Base-by-base conservation (phyloP, 1,140 invertebrate species). In the Aphelinus atriplicis region DNA sequence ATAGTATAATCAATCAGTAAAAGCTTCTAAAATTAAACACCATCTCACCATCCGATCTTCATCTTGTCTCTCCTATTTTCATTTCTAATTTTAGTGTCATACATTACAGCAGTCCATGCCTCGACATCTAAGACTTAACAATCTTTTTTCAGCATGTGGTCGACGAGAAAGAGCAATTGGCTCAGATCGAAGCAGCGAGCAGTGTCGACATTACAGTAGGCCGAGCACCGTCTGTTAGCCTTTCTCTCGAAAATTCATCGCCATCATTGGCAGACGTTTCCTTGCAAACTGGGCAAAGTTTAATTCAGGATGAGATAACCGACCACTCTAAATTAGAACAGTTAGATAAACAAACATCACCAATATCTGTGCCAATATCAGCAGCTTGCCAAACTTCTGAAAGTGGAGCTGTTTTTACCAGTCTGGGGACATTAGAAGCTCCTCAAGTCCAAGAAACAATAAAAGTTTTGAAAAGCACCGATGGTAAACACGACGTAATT, bases 401-500 rank as follows among this genome's bases (percentile, higher is more conserved):
- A 50, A 81, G 80, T 6, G 80, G 82, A 62, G 66, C 75, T 7
- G 42, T 70, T 43, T 45, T 71, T 3, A 43, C 43, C 9, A 76
- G 73, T 7, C 53, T 71, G 5, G 65, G 74, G 42, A 66, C 56
- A 3, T 2, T 26, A 45, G 80, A 77, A 56, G 65, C 53, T 63
- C 65, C 66, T 42, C 76, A 82, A 69, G 78, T 80, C 45, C 84
- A 87, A 60, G 93, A 94, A 83, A 92, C 91, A 55, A 94, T 95
- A 75, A 90, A 92, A 82, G 91, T 95, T 0, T 89, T 90, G 6
- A 93, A 94, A 84, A 92, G 88, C 7, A 88, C 90, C 7, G 90
- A 90, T 64, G 92, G 90, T 70, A 92, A 91, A 45, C 90, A 94
- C 81, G 93, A 95, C 83, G 93, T 93, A 0, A 94, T 95, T 78